Evolutionary conservation across 2,797 vertebrate species (phyloP).

Genomic region (Euthynnus affinis): DNA sequence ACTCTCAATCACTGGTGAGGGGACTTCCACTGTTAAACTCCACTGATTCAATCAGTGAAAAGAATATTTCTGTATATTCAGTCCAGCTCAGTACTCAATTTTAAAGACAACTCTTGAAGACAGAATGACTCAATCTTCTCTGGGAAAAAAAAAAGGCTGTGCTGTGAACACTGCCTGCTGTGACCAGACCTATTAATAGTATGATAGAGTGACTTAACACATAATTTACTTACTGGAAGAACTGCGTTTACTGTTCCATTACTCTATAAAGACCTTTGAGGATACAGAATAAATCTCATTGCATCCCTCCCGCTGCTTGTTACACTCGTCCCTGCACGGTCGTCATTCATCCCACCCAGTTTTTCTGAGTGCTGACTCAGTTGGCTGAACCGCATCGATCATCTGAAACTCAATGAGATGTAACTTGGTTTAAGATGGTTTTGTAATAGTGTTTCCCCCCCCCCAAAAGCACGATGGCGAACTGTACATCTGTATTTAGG

Average conservation of each 20-base stretch:
- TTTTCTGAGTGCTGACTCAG: conserved; percentile 32
- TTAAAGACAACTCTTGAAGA: background rate
- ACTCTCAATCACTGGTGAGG: background rate
- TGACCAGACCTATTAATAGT: conserved; percentile 1
- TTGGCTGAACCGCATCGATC: conserved; percentile 34
- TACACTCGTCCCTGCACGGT: conserved; percentile 3
- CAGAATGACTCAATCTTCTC: background rate
- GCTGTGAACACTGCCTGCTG: background rate
- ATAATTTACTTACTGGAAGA: background rate
- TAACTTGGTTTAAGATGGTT: conserved; percentile 30
- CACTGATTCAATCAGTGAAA: background rate
- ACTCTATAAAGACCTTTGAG: conserved; percentile 12
- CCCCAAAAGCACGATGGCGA: conserved; percentile 5
- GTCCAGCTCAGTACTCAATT: background rate
- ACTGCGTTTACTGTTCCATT: background rate
- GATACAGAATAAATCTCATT: conserved; percentile 12
- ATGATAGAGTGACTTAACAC: background rate
- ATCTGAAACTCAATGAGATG: conserved; percentile 37
- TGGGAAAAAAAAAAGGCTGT: background rate
- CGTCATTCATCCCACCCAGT: conserved; percentile 9
- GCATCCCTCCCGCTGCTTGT: conserved; percentile 7
- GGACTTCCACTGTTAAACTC: background rate
- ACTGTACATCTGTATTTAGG: conserved; percentile 28
- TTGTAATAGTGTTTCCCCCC: background rate
- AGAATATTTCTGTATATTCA: background rate